These are phyloP conservation scores for Ochropacha duplaris DNA, from an alignment of 2,888 invertebrate genomes.

Conservation along the genomic window DNA sequence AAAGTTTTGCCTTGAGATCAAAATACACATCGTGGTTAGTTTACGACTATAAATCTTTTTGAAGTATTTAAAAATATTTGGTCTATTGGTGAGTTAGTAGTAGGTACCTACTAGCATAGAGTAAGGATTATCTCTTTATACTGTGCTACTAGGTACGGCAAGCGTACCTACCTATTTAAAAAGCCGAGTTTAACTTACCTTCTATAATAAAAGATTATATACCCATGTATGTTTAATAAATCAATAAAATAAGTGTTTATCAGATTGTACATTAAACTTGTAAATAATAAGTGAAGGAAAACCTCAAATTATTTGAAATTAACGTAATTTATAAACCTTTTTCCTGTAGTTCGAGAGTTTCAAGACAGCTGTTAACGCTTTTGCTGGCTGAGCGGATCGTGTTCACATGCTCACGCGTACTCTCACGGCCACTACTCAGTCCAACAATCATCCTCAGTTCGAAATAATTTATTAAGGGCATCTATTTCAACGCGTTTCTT, in stretches of 20 bases:
- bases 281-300: too few relatives aligned
- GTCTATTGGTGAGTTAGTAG: not conserved
- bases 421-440: not conserved
- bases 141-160: too few relatives aligned
- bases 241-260: too few relatives aligned
- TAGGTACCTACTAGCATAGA: too few relatives aligned
- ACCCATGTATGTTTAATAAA: too few relatives aligned
- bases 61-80: constrained; percentile 16
- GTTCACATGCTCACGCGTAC: not conserved
- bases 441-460: not conserved
- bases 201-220: too few relatives aligned
- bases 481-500: not conserved
- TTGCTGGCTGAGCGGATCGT: not conserved
- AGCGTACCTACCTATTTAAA: too few relatives aligned
- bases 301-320: too few relatives aligned
- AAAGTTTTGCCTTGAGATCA: not conserved
- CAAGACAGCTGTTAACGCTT: not conserved
- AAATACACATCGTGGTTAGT: constrained; percentile 11
- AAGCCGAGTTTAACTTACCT: too few relatives aligned
- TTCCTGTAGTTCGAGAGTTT: constrained; percentile 3
- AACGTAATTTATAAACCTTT: not conserved
- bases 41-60: constrained; percentile 15
- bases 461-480: not conserved
- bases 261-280: too few relatives aligned
- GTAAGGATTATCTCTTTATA: too few relatives aligned